phyloP scores from a whole-genome alignment of 2,888 invertebrate species.

The Metopia argyrocephala region DNA sequence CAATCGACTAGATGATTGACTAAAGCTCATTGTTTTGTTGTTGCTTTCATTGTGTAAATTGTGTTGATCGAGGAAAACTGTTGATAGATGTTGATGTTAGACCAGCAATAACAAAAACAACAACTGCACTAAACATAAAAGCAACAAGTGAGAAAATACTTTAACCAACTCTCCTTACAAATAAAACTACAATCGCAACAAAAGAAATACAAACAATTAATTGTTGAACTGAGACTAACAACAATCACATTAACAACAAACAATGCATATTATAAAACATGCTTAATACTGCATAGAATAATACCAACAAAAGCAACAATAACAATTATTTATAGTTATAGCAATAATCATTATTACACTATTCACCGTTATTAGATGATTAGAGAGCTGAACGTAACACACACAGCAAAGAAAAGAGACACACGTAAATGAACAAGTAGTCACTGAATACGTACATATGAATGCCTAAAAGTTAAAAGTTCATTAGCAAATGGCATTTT shows the following conservation, averaged over 20 bases:
- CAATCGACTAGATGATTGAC: constrained; percentile 53
- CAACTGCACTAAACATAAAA: constrained; percentile 28
- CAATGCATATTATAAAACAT: constrained; percentile 1
- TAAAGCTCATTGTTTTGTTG: constrained; percentile 15
- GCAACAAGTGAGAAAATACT: constrained; percentile 14
- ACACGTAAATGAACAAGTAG: no score
- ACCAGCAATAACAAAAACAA: constrained; percentile 17
- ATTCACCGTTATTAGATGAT: not conserved
- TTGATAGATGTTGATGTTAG: constrained; percentile 2
- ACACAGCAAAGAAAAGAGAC: no score
- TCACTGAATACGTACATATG: no score
- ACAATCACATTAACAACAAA: constrained; percentile 1
- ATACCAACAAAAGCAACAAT: no score
- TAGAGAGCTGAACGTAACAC: no score
- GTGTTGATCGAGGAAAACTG: constrained; percentile 37
- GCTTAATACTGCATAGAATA: no score
- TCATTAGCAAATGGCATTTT: no score
- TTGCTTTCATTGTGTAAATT: not conserved
- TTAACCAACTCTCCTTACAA: constrained; percentile 26
- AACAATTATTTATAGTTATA: no score
- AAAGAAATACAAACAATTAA: not conserved
- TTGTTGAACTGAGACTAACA: not conserved
- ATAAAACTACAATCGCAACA: constrained; percentile 13
- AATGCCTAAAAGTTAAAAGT: no score
- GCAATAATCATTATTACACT: constrained; percentile 6